Base-by-base conservation (phyloP, 1,140 invertebrate species). In the Meloidogyne chitwoodi region DNA sequence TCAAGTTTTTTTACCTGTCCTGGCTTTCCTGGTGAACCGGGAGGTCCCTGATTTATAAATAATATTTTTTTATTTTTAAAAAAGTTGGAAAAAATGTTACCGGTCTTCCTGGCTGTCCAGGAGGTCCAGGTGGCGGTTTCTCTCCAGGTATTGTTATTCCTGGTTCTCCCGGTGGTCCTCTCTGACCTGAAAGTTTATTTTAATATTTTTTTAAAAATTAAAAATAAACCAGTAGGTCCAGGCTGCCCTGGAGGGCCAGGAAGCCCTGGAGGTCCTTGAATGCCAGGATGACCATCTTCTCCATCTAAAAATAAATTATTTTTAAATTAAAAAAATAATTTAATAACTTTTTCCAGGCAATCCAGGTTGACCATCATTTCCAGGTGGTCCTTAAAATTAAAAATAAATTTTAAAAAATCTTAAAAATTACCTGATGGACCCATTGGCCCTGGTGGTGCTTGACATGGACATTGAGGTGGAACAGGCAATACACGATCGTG, bases 401-500 rank as follows among this genome's bases (percentile, higher is more conserved):
- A 72, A 19, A 10, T 3, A 38, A 38, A 10, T 0, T 6, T 38
- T 38, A 4, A 38, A 38, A 38, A 38, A 8, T 38, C 8, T 8
- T 8, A 38, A 38, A 19, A 56, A 31, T 29, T 78, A 75, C 84
- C 84, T 14, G 79, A 64, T 10, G 83, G 76, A 68, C 85, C 85
- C 27, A 82, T 81, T 12, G 80, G 77, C 14, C 81, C 81, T 4
- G 82, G 82, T 22, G 83, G 79, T 4, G 86, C 86, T 22, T 81
- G 75, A 69, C 84, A 85, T 14, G 84, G 84, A 68, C 85, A 86
- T 75, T 86, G 85, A 27, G 85, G 85, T 29, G 85, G 85, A 29
- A 86, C 79, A 14, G 85, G 85, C n/a, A 87, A 78, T n/a, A 86
- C 69, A n/a, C 82, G 68, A 67, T 86, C 85, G 65, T 87, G 86